Conservation (phyloP, 2,797 vertebrate genomes). For the Microctenopoma stevenorrisi region DNA sequence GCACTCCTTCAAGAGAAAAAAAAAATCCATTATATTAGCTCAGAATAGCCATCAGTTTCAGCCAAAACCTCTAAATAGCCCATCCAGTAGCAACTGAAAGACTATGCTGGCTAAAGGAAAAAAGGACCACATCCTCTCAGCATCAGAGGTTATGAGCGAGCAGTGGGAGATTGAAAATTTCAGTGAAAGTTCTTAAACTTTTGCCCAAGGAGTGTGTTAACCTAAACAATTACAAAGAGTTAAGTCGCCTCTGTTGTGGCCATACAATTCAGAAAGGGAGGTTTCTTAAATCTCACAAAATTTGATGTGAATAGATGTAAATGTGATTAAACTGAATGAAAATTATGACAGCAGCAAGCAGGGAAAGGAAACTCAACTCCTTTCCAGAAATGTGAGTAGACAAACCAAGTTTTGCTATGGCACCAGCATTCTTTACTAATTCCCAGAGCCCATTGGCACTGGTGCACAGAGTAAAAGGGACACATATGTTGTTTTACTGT, state of each 20-base stretch:
- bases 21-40: constrained; percentile 20
- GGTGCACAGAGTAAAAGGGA: constrained; percentile 58
- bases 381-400: constrained; percentile 64
- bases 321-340: constrained; percentile 57
- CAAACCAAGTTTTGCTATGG: constrained; percentile 58
- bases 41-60: constrained; percentile 26
- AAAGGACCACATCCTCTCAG: constrained; percentile 75
- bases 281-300: constrained; percentile 29
- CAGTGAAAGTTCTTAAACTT: constrained; percentile 73
- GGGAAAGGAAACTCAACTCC: constrained; percentile 51
- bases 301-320: constrained; percentile 47
- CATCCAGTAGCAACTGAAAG: constrained; percentile 67
- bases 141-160: constrained; percentile 72
- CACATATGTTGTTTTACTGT: constrained; percentile 69
- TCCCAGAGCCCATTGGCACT: constrained; percentile 66
- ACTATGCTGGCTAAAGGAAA: constrained; percentile 67
- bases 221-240: constrained; percentile 64
- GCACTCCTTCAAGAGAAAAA: no score
- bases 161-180: constrained; percentile 65
- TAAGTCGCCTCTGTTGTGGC: constrained; percentile 40
- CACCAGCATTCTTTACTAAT: constrained; percentile 70
- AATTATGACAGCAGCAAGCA: constrained; percentile 48
- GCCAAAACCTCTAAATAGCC: constrained; percentile 48
- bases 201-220: constrained; percentile 59
- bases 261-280: constrained; percentile 46